These are phyloP conservation scores for Geothlypis trichas DNA, from an alignment of 2,113 vertebrate genomes.

Conservation along the genomic window DNA sequence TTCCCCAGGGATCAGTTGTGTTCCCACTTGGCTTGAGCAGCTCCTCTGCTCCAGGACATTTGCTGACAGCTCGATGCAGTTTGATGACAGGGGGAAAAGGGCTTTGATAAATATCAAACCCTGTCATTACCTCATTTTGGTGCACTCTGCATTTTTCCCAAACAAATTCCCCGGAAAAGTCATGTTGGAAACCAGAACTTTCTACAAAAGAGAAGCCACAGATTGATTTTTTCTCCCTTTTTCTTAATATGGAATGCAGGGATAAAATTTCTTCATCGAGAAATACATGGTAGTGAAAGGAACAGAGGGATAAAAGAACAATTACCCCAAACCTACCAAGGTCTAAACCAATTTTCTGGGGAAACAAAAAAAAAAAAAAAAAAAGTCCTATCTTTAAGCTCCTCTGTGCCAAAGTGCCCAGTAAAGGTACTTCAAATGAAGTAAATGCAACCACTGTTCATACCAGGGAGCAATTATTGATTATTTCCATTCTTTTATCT, in stretches of 20 bases:
- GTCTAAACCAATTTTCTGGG: background rate
- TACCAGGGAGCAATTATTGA: background rate
- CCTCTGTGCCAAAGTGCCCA: background rate
- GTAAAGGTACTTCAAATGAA: background rate
- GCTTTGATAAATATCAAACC: conserved; percentile 75
- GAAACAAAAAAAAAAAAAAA: background rate
- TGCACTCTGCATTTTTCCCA: conserved; percentile 70
- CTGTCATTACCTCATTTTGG: conserved; percentile 77
- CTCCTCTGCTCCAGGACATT: background rate
- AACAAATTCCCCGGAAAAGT: conserved; percentile 74
- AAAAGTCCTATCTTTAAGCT: background rate
- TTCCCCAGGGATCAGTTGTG: background rate
- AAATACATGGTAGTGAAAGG: conserved; percentile 26
- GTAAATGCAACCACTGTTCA: background rate
- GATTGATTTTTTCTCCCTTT: background rate
- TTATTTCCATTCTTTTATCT: background rate
- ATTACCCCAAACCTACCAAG: background rate
- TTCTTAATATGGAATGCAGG: conserved; percentile 40
- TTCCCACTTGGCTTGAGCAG: background rate
- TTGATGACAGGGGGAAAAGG: conserved; percentile 33
- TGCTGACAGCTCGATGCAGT: conserved; percentile 45
- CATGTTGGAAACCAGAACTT: conserved; percentile 68
- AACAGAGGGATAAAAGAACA: background rate
- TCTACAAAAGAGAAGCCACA: conserved; percentile 69
- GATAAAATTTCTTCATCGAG: conserved; percentile 57